Percentiles rank a stretch among this genome's conserved stretches.
These are phyloP conservation scores for Calliopsis andreniformis DNA, from an alignment of 1,140 invertebrate genomes.

Conservation along the genomic window DNA sequence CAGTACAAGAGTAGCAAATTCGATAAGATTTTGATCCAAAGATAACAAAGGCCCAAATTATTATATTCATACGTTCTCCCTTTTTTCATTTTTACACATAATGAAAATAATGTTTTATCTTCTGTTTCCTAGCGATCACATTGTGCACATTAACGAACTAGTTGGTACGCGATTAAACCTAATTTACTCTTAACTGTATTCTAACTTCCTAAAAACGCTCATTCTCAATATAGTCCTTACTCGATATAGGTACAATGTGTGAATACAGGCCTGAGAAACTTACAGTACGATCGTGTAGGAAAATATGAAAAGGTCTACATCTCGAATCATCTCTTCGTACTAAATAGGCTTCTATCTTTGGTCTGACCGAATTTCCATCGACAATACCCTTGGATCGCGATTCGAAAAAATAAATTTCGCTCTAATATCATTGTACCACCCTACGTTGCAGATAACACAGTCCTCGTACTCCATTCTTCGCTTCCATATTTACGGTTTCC, in stretches of 20 bases:
- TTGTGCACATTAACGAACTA: slow-evolving; percentile 16
- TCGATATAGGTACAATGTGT: slow-evolving; percentile 20
- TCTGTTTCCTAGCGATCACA: slow-evolving; percentile 11
- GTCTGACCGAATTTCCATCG: slow-evolving; percentile 52
- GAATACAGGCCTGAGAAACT: slow-evolving; percentile 44
- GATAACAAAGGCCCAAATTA: slow-evolving; percentile 30
- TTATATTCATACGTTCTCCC: background rate
- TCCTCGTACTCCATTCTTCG: slow-evolving; percentile 32
- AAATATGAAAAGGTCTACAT: slow-evolving; percentile 63
- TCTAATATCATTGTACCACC: slow-evolving; percentile 22
- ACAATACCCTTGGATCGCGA: slow-evolving; percentile 29
- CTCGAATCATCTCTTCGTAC: slow-evolving; percentile 33
- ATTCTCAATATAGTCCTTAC: background rate
- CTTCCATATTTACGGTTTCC: background rate
- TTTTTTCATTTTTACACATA: background rate
- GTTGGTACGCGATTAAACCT: slow-evolving; percentile 17
- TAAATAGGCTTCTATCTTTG: slow-evolving; percentile 60
- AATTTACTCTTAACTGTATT: slow-evolving; percentile 13
- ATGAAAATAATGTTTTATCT: slow-evolving; percentile 17
- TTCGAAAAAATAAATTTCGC: slow-evolving; percentile 49
- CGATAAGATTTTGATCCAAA: background rate
- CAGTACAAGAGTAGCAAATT: slow-evolving; percentile 16
- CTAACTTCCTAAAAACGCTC: background rate
- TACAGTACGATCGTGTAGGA: slow-evolving; percentile 52
- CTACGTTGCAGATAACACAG: slow-evolving; percentile 36